Percentiles rank a stretch among this genome's conserved stretches.
Conservation (phyloP, 1,140 invertebrate genomes). For the Cydia fagiglandana region DNA sequence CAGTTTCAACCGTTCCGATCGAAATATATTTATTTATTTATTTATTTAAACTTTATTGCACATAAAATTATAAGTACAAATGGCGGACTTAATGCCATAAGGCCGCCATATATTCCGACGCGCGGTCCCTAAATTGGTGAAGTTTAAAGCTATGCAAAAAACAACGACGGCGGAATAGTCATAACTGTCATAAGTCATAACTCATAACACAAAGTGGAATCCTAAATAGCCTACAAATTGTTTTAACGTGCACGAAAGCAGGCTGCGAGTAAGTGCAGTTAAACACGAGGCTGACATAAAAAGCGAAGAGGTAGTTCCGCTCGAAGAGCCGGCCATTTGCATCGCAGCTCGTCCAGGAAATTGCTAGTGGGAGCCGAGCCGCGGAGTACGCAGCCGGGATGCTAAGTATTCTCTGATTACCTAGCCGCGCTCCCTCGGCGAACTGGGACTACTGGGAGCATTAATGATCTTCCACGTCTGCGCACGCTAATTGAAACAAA, state of each 20-base stretch:
- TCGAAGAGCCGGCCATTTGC: slow-evolving; percentile 44
- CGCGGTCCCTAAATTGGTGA: background rate
- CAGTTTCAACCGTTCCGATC: background rate
- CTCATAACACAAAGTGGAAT: slow-evolving; percentile 3
- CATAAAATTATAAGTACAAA: too few relatives aligned
- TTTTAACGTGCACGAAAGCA: slow-evolving; percentile 23
- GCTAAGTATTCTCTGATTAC: slow-evolving; percentile 29
- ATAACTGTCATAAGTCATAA: slow-evolving; percentile 11
- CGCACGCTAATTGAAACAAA: slow-evolving; percentile 16
- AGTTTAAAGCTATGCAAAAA: slow-evolving; percentile 5
- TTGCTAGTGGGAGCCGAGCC: slow-evolving; percentile 38
- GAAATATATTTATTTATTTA: too few relatives aligned
- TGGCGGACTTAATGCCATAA: too few relatives aligned
- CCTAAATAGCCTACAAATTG: slow-evolving; percentile 14
- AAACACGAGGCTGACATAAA: slow-evolving; percentile 39
- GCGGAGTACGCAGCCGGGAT: slow-evolving; percentile 31
- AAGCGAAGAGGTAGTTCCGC: slow-evolving; percentile 40
- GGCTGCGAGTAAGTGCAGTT: slow-evolving; percentile 34
- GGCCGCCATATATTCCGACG: too few relatives aligned
- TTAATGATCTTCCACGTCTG: background rate
- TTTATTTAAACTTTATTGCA: too few relatives aligned
- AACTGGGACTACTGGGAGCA: slow-evolving; percentile 1
- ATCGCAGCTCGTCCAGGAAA: slow-evolving; percentile 47
- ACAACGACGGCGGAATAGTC: slow-evolving; percentile 9
- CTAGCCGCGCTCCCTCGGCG: background rate